Evolutionary conservation across 2,113 vertebrate species (phyloP).

Genomic region (Mystacornis crossleyi): DNA sequence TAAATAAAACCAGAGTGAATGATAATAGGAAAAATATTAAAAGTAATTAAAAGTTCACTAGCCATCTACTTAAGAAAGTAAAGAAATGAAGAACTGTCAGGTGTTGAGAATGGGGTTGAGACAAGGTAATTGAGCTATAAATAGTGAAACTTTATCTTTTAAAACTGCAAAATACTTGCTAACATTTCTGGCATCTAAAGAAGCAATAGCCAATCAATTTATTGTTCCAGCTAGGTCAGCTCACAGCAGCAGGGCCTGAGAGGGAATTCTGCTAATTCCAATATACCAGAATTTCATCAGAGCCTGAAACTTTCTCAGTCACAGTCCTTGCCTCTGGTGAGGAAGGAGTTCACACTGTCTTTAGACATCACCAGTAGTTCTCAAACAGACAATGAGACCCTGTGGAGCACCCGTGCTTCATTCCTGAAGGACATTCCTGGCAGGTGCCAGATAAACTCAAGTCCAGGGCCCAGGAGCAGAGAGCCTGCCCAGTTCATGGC

Average conservation of each 20-base stretch:
- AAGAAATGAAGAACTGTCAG: not conserved
- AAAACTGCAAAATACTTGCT: not conserved
- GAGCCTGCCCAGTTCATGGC: accelerated
- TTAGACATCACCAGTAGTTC: not conserved
- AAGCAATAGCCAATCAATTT: not conserved
- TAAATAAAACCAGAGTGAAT: not conserved
- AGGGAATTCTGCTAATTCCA: not conserved
- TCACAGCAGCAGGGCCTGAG: not conserved
- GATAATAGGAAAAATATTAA: not conserved
- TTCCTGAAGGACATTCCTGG: not conserved
- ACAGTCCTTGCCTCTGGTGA: not conserved
- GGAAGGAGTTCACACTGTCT: not conserved
- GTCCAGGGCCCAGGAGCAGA: not conserved
- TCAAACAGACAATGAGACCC: not conserved
- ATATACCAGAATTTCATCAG: not conserved
- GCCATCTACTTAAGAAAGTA: not conserved
- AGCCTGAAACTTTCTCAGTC: not conserved
- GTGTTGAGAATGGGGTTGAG: not conserved
- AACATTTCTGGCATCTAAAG: not conserved
- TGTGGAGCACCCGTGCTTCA: not conserved
- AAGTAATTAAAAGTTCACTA: not conserved
- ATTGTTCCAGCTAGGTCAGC: not conserved
- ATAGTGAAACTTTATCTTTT: not conserved
- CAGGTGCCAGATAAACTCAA: not conserved
- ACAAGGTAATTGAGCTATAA: not conserved